Evolutionary conservation across 2,113 vertebrate species (phyloP).

Genomic region (Balaeniceps rex): DNA sequence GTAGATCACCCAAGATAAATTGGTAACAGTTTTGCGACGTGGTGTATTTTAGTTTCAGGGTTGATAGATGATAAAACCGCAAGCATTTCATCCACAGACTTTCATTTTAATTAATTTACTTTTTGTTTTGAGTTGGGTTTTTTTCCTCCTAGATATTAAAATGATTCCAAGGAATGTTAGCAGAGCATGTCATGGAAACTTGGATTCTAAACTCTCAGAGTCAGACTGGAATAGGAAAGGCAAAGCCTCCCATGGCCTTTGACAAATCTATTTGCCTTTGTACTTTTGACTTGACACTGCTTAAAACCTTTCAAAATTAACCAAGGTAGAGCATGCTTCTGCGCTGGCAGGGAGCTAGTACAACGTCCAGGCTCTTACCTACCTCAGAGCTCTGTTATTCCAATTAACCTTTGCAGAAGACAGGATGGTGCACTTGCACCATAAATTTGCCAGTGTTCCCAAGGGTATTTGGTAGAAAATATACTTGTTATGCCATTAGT

Average conservation of each 20-base stretch:
- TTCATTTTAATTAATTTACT: background rate
- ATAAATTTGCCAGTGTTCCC: background rate
- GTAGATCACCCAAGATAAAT: background rate
- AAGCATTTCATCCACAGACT: background rate
- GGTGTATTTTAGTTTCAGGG: background rate
- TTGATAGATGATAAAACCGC: background rate
- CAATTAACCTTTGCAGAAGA: background rate
- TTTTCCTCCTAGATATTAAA: background rate
- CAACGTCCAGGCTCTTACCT: background rate
- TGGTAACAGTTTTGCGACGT: background rate
- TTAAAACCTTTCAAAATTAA: background rate
- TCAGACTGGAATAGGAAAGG: background rate
- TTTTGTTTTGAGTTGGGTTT: background rate
- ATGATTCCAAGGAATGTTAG: background rate
- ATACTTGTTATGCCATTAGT: background rate
- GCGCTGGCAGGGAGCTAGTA: background rate
- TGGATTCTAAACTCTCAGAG: background rate
- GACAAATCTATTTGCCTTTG: background rate
- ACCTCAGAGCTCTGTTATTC: background rate
- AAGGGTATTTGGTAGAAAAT: background rate
- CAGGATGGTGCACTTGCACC: background rate
- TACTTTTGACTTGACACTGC: background rate
- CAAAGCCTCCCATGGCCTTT: background rate
- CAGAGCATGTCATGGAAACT: background rate
- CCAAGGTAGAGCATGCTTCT: background rate